These are phyloP conservation scores for Todiramphus chloris DNA, from an alignment of 2,113 vertebrate species.

Conservation along the genomic window DNA sequence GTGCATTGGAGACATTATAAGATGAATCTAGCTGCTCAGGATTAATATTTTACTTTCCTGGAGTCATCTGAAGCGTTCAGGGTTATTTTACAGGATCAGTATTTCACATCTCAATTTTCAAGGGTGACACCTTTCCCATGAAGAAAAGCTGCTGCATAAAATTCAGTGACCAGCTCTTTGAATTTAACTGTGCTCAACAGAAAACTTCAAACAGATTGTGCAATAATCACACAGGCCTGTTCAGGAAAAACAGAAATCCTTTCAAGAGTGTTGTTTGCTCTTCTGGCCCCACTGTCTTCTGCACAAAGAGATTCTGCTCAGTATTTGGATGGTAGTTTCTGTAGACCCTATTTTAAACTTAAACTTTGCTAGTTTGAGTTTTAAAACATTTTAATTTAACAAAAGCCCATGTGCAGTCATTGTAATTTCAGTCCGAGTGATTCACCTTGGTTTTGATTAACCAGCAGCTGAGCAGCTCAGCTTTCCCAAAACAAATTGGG, in stretches of 20 bases:
- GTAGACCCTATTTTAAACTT: not conserved
- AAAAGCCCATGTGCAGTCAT: not conserved
- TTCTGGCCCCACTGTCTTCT: not conserved
- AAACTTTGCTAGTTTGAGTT: not conserved
- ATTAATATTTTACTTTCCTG: not conserved
- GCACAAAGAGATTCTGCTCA: not conserved
- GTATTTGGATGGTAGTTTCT: not conserved
- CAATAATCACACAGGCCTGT: not conserved
- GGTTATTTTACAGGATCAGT: not conserved
- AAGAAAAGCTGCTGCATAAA: not conserved
- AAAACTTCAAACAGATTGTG: not conserved
- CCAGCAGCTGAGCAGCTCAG: not conserved
- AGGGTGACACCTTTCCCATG: not conserved
- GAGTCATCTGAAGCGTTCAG: not conserved
- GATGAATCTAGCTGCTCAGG: not conserved
- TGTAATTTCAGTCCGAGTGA: not conserved
- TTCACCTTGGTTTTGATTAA: not conserved
- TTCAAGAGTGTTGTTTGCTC: not conserved
- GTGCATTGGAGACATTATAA: not conserved
- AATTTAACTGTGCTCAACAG: not conserved
- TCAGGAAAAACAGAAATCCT: not conserved
- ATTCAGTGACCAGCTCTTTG: not conserved
- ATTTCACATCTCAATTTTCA: not conserved
- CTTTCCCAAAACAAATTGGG: not conserved
- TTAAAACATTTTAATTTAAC: not conserved